phyloP scores from a whole-genome alignment of 2,797 vertebrate species.

The Cirrhinus mrigala region DNA sequence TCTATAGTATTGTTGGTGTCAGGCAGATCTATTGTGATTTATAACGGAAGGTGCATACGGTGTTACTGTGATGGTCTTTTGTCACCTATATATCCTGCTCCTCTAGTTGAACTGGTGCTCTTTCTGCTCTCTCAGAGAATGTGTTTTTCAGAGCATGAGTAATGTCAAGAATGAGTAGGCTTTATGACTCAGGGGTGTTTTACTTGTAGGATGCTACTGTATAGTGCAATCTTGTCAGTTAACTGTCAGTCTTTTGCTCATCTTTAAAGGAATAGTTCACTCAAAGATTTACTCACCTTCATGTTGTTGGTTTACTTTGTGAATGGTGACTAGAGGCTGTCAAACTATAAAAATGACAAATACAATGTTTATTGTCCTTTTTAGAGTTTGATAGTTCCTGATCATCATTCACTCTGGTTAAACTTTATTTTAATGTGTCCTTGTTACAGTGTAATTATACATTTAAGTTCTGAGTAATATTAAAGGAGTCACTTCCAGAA shows the following conservation, averaged over 20 bases:
- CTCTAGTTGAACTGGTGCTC: constrained; percentile 15
- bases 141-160: constrained; percentile 14
- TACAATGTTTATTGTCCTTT: neutral
- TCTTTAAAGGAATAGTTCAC: neutral
- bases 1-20: constrained; percentile 6
- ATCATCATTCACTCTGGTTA: too few species aligned
- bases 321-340: neutral
- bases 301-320: neutral
- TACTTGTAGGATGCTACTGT: constrained; percentile 8
- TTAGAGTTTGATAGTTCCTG: neutral
- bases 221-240: neutral
- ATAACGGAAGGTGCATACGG: neutral
- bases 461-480: too few species aligned
- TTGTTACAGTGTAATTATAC: too few species aligned
- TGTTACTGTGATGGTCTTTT: constrained; percentile 12
- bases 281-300: neutral
- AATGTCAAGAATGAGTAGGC: constrained; percentile 20
- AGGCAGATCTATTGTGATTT: neutral
- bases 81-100: neutral
- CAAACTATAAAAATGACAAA: neutral
- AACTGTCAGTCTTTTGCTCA: neutral
- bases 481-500: too few species aligned
- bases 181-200: neutral
- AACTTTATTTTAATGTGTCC: too few species aligned
- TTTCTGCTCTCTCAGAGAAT: constrained; percentile 14